Base-by-base conservation (phyloP, 2,113 vertebrate species). In the Microtus montanus region DNA sequence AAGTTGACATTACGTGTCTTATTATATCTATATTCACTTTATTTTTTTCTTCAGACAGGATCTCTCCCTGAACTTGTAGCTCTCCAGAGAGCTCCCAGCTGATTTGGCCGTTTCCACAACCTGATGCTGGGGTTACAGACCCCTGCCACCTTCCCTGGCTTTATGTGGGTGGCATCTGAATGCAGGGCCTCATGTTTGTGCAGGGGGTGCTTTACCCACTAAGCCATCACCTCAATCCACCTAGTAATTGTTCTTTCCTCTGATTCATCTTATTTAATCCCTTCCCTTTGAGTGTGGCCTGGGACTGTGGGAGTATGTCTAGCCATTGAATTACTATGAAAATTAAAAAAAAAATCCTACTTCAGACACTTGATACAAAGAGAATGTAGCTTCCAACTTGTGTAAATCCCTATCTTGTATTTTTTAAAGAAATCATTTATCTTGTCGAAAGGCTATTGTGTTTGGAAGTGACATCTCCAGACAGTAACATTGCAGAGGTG, bases 281-380 rank as follows among this genome's bases (percentile, higher is more conserved):
- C 35, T 3, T 74, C 2, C 26, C 20, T 20, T 35, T 80, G 52
- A 52, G 1, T 84, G 4, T 73, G 28, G 52, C 10, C 28, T 41
- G 71, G 13, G 41, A 4, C 33, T 77, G 5, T 19, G 28, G 6
- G 63, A 58, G 63, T 6, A 20, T 17, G 82, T 89, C 30, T 88
- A 90, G 49, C 2, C 75, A 33, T 19, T 7, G 58, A 22, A 92
- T 63, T 75, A 64, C 26, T 73, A 33, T 1, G 5, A 79, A 86
- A 82, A 11, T 66, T 19, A 20, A 58, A 52, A 17, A 58, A 44
- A 44, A 28, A 15, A 68, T 71, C 3, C 10, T 12, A 66, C 9
- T 47, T 95, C 11, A 54, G 73, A 78, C 3, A 74, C 35, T 33
- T 92, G 38, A 92, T 89, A 71, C 73, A 88, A 88, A 89, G 85